Evolutionary conservation across 2,797 vertebrate genomes (phyloP), one percentile per base, ranked within the genome.

Genomic region (Sandelia bainsii): DNA sequence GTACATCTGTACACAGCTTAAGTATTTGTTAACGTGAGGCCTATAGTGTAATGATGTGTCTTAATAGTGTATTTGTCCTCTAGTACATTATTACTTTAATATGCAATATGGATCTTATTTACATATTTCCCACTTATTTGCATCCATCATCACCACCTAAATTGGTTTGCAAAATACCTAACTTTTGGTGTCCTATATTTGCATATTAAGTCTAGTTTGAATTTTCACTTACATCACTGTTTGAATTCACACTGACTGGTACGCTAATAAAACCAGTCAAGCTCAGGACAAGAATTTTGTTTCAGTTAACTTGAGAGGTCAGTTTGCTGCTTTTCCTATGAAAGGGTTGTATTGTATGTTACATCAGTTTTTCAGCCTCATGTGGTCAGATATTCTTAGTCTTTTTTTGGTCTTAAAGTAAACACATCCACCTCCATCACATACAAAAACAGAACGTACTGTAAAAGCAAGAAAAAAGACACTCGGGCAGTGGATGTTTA

Each of bases 171-270:
- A 65, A 77, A 74, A 32, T 11, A 27, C 12, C 20, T 44, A 6
- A 42, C 5, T 66, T 69, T 58, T 64, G 22, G 48, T 53, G 56
- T 14, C 9, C 6, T 27, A 0, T 52, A 63, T 77, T 80, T 80
- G 48, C 67, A 6, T 45, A 17, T 48, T 53, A 68, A 45, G 25
- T 59, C 3, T 65, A 59, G 20, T 71, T 67, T 75, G 45, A 78
- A 62, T 81, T 44, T 77, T 40, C 23, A 17, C 49, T 13, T 27
- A 12, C 10, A 13, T 29, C 39, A 6, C 19, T 40, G 5, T 73
- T 62, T 23, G 17, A 62, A 39, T 52, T 17, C 8, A 60, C 11
- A 7, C 6, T 13, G 22, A 10, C 8, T 1, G 20, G 8, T 8
- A 32, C 23, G 50, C 37, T n/a, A 42, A 49, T 22, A 69, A 61